Evolutionary conservation across 2,797 vertebrate species (phyloP), one percentile per base, ranked within the genome.

Genomic region (Chiloscyllium punctatum): DNA sequence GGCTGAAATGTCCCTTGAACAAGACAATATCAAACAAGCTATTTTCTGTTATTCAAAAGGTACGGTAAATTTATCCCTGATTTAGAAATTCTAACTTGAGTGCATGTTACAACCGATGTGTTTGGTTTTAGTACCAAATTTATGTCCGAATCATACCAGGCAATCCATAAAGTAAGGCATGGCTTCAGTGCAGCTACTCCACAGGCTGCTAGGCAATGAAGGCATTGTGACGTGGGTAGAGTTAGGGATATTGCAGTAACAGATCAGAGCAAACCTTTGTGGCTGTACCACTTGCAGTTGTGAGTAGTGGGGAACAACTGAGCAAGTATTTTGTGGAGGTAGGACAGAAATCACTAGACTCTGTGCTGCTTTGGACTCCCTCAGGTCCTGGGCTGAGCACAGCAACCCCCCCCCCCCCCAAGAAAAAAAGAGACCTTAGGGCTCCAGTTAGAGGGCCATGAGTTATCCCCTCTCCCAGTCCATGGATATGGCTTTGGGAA

Each of bases 1-100:
- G 96, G 99, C 99, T 1, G 99, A 99, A 96, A 98, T 99, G 98
- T 99, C 99, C 0, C 97, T 99, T 97, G 99, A 99, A 96, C 99
- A 99, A 97, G 98, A 99, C 97, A 99, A 99, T 96, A 98, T 99
- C 96, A 99, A 98, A 37, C 99, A 99, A 96, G 99, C 99, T 96
- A 98, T 99, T 95, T 98, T 99, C 97, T 99, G 99, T 97, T 99
- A 99, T 97, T 97, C 98, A 4, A 99, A 99, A 98, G 99, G 98
- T 98, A 97, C 91, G 97, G 27, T 62, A 87, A 30, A 21, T 95
- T 77, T 1, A 51, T 95, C 25, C 53, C 94, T 95, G n/a, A 4
- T 27, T 30, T 53, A 48, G 71, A 95, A 95, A 57, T 57, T 94
- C 18, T 18, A 53, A 16, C 11, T 42, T 51, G 25, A n/a, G 23